Percentiles rank a stretch among this genome's conserved stretches.
Evolutionary conservation across 2,888 invertebrate species (phyloP).

Genomic region (Meloe dianella): DNA sequence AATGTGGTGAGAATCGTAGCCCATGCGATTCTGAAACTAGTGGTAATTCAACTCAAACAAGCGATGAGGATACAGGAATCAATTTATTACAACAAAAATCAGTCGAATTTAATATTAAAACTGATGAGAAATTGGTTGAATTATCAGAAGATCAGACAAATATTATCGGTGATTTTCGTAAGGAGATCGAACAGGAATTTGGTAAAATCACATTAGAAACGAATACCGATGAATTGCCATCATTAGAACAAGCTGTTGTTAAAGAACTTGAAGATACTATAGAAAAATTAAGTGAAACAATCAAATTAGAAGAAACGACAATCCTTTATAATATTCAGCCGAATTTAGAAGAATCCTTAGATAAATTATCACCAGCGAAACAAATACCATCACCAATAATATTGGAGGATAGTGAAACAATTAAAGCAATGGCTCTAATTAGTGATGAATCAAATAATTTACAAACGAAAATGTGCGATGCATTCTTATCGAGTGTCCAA

Average conservation of each 20-base stretch:
- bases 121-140: constrained; percentile 37
- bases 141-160: constrained; percentile 15
- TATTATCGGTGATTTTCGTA: constrained; percentile 66
- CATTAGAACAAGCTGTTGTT: constrained; percentile 46
- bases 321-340: constrained; percentile 50
- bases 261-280: constrained; percentile 54
- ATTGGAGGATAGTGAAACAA: constrained; percentile 40
- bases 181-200: constrained; percentile 67
- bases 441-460: constrained; percentile 40
- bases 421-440: constrained; percentile 32
- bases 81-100: constrained; percentile 31
- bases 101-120: constrained; percentile 44
- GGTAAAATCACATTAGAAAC: constrained; percentile 58
- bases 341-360: constrained; percentile 53
- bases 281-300: constrained; percentile 53
- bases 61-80: constrained; percentile 51
- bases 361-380: constrained; percentile 41
- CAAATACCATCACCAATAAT: constrained; percentile 33
- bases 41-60: constrained; percentile 46
- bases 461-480: constrained; percentile 63
- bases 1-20: constrained; percentile 39
- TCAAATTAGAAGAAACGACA: constrained; percentile 48
- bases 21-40: constrained; percentile 45
- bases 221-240: constrained; percentile 25
- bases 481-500: constrained; percentile 66